Conservation (phyloP, 2,113 vertebrate genomes). For the Podarcis raffonei region DNA sequence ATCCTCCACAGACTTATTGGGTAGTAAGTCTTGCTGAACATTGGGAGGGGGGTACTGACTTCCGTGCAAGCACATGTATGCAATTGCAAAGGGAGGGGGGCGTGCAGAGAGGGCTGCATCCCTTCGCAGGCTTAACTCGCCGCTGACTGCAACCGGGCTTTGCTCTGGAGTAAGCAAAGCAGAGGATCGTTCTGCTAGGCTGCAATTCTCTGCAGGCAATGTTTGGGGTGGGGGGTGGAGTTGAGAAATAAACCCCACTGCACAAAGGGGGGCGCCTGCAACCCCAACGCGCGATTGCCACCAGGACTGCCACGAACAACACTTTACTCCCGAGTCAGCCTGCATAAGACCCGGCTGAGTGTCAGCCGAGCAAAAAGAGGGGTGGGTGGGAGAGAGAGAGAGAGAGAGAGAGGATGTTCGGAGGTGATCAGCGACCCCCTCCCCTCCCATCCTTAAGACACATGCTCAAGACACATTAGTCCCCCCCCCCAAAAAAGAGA, state of each 20-base stretch:
- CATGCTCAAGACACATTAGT: background rate
- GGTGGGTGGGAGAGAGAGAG: background rate
- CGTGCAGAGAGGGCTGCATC: background rate
- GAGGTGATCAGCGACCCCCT: background rate
- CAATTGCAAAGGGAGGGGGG: no score
- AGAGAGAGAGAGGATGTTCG: background rate
- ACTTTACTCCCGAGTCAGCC: background rate
- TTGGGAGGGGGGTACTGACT: background rate
- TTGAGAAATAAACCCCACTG: background rate
- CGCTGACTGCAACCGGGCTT: background rate
- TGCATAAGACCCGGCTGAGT: background rate
- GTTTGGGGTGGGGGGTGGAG: background rate
- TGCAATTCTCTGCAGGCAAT: background rate
- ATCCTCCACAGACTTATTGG: background rate
- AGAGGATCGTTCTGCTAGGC: background rate
- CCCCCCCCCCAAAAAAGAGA: no score
- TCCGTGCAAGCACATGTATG: background rate
- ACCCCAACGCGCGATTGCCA: background rate
- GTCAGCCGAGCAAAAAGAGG: no score
- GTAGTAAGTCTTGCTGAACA: background rate
- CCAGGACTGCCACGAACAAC: no score
- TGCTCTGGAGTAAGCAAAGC: background rate
- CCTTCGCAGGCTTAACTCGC: background rate
- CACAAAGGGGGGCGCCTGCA: background rate
- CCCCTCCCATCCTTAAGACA: background rate